phyloP scores from a whole-genome alignment of 2,113 vertebrate species.

The Austrofundulus limnaeus region DNA sequence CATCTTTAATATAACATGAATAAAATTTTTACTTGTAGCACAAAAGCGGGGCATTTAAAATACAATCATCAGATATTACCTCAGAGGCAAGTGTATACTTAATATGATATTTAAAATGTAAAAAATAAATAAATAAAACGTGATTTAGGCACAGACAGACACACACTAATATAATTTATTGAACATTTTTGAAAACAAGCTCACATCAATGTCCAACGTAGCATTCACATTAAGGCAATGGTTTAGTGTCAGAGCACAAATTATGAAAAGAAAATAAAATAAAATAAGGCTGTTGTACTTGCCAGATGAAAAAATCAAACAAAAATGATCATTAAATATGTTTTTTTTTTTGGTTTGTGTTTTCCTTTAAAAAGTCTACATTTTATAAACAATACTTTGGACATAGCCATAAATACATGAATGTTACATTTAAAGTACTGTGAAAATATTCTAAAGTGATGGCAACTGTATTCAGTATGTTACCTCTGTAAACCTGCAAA shows the following conservation, averaged over 20 bases:
- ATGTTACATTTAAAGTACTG: not conserved
- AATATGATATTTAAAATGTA: too few species aligned
- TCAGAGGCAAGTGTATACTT: too few species aligned
- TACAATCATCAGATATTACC: too few species aligned
- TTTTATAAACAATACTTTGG: not conserved
- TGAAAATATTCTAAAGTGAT: not conserved
- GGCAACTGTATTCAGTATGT: not conserved
- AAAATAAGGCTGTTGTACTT: not conserved
- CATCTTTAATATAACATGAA: not conserved
- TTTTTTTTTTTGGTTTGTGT: too few species aligned
- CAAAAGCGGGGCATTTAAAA: too few species aligned
- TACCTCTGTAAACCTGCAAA: not conserved
- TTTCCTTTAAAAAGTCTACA: not conserved
- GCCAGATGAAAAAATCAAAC: constrained; percentile 10
- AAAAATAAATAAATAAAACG: too few species aligned
- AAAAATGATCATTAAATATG: not conserved
- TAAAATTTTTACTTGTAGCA: not conserved
- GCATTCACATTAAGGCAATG: constrained; percentile 20
- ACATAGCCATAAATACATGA: not conserved
- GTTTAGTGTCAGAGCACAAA: not conserved
- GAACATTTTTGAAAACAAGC: too few species aligned
- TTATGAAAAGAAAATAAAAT: not conserved
- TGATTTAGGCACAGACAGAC: not conserved
- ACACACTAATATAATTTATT: too few species aligned
- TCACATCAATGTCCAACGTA: too few species aligned